Base-by-base conservation (phyloP, 2,888 invertebrate species). In the Pasiphila rectangulata region DNA sequence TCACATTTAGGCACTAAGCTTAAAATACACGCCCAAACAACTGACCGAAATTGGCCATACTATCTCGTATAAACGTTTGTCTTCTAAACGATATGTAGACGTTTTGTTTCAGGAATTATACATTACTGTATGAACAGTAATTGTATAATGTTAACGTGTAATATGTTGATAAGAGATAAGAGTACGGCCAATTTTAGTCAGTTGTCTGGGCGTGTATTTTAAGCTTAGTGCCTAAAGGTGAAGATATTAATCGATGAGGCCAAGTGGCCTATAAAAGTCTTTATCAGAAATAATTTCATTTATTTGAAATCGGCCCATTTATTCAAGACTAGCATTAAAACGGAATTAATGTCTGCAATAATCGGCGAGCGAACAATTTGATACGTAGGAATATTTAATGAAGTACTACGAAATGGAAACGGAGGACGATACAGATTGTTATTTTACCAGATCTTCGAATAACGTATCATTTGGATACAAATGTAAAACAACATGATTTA, bases 371-470 rank as follows among this genome's bases (percentile, higher is more conserved):
- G 57, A 66, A 62, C 62, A 56, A 62, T 56, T 65, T 58, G 57
- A 58, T 62, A 64, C 36, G 56, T 56, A 56, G 60, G 59, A 64
- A 63, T 58, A 61, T 65, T 60, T 61, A 61, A 64, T 63, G 57
- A 60, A 58, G 51, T 54, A 53, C 61, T 53, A 56, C 51, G 56
- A 55, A 40, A 61, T 46, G 32, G 29, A 24, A 30, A 43, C 46
- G 52, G 56, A 46, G 25, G 15, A 15, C 15, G 16, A 19, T 19
- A 32, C 16, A 27, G 13, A 27, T 27, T 27, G 17, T 4, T 32
- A 32, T 32, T 10, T 32, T 19, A 9, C 17, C 17, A 10, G 32
- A 19, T 32, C 10, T 32, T 17, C 9, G 17, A 32, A 32, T 32
- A 32, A 9, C 5, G 16, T 32, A 17, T 17, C 5, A 17, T 17